Evolutionary conservation across 2,797 vertebrate genomes (phyloP), one percentile per base, ranked within the genome.

Genomic region (Liasis olivaceus): DNA sequence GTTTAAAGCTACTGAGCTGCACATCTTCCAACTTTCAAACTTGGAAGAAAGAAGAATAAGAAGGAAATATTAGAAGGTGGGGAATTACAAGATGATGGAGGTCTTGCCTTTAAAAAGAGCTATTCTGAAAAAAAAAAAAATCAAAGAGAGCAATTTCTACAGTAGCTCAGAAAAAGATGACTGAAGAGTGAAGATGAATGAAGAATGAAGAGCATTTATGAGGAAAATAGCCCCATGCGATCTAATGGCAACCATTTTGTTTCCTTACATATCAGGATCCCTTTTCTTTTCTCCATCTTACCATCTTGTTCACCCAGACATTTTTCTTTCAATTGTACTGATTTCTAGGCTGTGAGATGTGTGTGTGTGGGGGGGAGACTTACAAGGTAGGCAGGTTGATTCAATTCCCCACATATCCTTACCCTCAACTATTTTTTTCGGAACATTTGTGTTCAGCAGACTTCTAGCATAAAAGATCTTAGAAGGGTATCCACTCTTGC

Each of bases 1-100:
- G 1, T 94, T 92, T 85, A 87, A 47, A 87, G 2, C n/a, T 90
- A 1, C 59, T 94, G 91, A 22, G 14, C 77, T 90, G 3, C 6
- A 63, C 13, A 22, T 81, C 72, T 47, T 81, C 0, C 17, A 14
- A 90, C 4, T 3, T 81, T 64, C 59, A 36, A 9, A 26, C 22
- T 69, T 85, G 51, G 15, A 84, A 54, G 59, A 63, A 63, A 88
- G 42, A 77, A 85, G 15, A 94, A 91, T 58, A 77, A 93, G 36
- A 0, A 81, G 62, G 77, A 0, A 89, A 59, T 89, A 9, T 42
- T 63, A 17, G 0, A 84, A 28, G 4, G 92, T 1, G 11, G 51
- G 84, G 86, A 95, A 81, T 90, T 88, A 1, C 24, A 69, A 85
- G 4, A 13, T 28, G 58, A 47, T 63, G 51, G 63, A 0, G 31